phyloP scores from a whole-genome alignment of 2,113 vertebrate genomes.

The Sakesphorus luctuosus region DNA sequence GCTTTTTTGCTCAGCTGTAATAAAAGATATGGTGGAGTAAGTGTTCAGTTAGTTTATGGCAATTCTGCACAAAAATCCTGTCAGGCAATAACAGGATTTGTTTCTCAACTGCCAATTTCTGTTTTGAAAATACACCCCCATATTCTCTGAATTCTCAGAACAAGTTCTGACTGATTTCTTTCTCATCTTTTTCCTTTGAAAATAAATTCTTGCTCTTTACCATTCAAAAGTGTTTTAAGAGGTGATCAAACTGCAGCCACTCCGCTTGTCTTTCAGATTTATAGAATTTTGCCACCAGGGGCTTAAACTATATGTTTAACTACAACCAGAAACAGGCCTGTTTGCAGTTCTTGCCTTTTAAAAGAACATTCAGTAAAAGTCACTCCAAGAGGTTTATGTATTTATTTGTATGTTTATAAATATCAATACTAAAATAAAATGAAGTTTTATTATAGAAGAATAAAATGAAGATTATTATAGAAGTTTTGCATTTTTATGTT shows the following conservation, averaged over 20 bases:
- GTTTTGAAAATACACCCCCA: background rate
- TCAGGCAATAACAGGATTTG: slow-evolving; percentile 32
- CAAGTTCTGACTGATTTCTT: background rate
- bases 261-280: background rate
- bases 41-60: background rate
- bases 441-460: no score
- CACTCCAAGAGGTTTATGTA: background rate
- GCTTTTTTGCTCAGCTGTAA: background rate
- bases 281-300: background rate
- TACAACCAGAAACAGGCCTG: background rate
- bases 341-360: background rate
- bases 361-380: background rate
- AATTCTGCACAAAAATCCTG: background rate
- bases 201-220: background rate
- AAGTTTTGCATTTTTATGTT: background rate
- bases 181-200: background rate
- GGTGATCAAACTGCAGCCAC: background rate
- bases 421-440: background rate
- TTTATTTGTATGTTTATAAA: background rate
- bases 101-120: background rate
- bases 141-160: slow-evolving; percentile 5
- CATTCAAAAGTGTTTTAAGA: background rate
- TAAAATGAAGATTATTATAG: no score
- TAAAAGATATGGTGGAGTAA: background rate
- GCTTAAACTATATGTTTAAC: background rate